These are phyloP conservation scores for Stercorarius parasiticus DNA, from an alignment of 2,113 vertebrate genomes.

Conservation along the genomic window DNA sequence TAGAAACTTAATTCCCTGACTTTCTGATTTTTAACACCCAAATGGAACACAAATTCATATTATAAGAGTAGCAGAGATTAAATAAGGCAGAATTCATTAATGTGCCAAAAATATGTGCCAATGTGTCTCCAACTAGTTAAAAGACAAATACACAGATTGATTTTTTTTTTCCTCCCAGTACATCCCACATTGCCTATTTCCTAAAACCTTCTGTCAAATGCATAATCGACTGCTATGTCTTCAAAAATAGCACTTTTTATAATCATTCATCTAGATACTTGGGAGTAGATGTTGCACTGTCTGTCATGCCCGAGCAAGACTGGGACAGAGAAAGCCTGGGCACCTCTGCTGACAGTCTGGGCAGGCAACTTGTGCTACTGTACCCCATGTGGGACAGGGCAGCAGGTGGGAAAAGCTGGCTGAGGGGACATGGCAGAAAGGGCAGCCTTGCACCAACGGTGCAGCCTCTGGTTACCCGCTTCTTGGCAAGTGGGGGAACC, in stretches of 20 bases:
- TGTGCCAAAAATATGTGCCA: slow-evolving; percentile 81
- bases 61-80: slow-evolving; percentile 77
- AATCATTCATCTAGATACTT: slow-evolving; percentile 71
- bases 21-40: slow-evolving; percentile 76
- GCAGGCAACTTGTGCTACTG: neutral
- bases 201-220: slow-evolving; percentile 85
- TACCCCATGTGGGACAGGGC: neutral
- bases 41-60: slow-evolving; percentile 74
- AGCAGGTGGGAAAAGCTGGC: neutral
- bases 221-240: slow-evolving; percentile 79
- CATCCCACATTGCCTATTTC: slow-evolving; percentile 84
- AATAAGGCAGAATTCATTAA: slow-evolving; percentile 80
- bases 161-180: slow-evolving; percentile 81
- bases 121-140: slow-evolving; percentile 84
- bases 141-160: slow-evolving; percentile 84
- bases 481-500: neutral
- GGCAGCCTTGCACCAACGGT: neutral
- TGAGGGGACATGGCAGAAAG: neutral
- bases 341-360: neutral
- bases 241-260: slow-evolving; percentile 76
- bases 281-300: slow-evolving; percentile 57
- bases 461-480: neutral
- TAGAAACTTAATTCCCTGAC: slow-evolving; percentile 73
- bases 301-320: slow-evolving; percentile 45
- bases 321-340: neutral